These are phyloP conservation scores for Morone saxatilis DNA, from an alignment of 2,113 vertebrate species.

Conservation along the genomic window DNA sequence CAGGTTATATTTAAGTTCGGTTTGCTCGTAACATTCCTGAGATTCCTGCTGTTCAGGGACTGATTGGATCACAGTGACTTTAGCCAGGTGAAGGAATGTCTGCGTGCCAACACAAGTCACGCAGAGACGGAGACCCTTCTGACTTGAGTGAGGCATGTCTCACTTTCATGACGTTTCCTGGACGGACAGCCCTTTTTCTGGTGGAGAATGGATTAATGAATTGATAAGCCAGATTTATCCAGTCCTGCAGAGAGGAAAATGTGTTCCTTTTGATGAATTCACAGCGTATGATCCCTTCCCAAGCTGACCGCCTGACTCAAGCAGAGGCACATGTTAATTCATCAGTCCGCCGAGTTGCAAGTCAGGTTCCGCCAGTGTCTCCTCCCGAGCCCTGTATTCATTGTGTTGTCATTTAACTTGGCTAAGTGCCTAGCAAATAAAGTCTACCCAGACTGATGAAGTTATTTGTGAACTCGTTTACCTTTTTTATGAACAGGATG, in stretches of 20 bases:
- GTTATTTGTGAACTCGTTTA: background rate
- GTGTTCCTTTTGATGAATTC: background rate
- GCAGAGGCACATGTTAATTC: background rate
- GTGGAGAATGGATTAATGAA: background rate
- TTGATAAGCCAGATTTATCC: background rate
- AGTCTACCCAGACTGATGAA: background rate
- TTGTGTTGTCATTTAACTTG: background rate
- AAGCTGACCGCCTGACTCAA: background rate
- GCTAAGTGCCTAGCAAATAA: background rate
- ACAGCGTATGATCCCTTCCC: background rate
- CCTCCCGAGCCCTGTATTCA: background rate
- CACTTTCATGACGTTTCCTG: background rate
- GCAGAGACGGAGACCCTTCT: background rate
- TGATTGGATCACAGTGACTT: constrained; percentile 61
- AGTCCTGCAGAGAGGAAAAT: background rate
- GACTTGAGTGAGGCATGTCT: background rate
- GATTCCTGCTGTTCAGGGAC: constrained; percentile 50
- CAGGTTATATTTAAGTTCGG: background rate
- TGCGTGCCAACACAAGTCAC: constrained; percentile 46
- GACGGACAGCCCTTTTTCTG: background rate
- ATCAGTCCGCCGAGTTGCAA: constrained; percentile 7
- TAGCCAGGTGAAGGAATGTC: constrained; percentile 43
- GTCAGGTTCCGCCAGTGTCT: constrained; percentile 41
- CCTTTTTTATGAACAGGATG: background rate
- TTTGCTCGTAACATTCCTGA: constrained; percentile 56